Base-by-base conservation (phyloP, 1,140 invertebrate genomes). In the Thrips palmi region DNA sequence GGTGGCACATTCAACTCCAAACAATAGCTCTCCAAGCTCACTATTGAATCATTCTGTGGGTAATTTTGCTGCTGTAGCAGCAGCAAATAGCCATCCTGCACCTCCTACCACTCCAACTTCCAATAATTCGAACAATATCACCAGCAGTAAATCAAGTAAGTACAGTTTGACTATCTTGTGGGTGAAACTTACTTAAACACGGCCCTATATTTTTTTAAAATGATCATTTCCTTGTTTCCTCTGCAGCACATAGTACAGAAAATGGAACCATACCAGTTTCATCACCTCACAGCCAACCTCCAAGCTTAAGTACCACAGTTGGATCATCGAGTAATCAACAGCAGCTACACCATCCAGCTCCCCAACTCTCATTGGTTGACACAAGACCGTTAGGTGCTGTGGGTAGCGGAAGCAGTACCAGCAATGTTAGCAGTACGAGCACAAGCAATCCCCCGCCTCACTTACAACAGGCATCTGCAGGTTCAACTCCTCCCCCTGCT, bases 31-130 rank as follows among this genome's bases (percentile, higher is more conserved):
- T 47, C 64, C 63, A 46, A 67, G 62, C 54, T 65, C 64, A 46
- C 63, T 61, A 32, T 60, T 56, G 48, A 67, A 67, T 53, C 64
- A 67, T 44, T 54, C 67, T 38, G 55, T 62, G 17, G 62, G 68
- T 44, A 73, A 73, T 50, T 72, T 72, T 52, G 70, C 70, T 32
- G 67, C 68, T 2, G 68, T 70, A 42, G 66, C 69, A 47, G 69
- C 69, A 30, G 59, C 60, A 37, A 62, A 63, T 48, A 59, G 50
- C n/a, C n/a, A n/a, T n/a, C n/a, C n/a, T n/a, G n/a, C n/a, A n/a
- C n/a, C n/a, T n/a, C n/a, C n/a, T n/a, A n/a, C n/a, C 42, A 60
- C 59, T 45, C 66, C 53, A 45, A 57, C 56, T 43, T 56, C 60
- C 52, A 54, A 56, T 58, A 61, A 50, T 47, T 58, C 57, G 49